Evolutionary conservation across 92 coral and sea anemone genomes (phyloP).

Genomic region (Porites evermanni): DNA sequence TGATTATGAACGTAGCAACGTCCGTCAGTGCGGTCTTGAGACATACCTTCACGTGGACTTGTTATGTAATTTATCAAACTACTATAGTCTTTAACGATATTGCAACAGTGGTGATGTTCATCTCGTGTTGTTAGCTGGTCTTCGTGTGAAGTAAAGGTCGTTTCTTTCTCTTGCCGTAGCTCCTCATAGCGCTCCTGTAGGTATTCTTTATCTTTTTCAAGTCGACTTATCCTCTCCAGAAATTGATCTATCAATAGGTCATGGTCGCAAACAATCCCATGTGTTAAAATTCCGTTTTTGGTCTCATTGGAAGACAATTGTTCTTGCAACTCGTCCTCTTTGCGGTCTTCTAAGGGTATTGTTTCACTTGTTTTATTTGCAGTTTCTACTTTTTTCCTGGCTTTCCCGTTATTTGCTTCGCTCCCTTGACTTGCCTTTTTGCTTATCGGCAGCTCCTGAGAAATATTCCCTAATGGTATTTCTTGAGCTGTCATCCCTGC

Average conservation of each 20-base stretch:
- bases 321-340: not conserved
- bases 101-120: slow-evolving; percentile 28
- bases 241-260: slow-evolving; percentile 68
- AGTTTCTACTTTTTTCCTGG: not conserved
- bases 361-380: not conserved
- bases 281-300: slow-evolving; percentile 31
- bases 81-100: slow-evolving; percentile 28
- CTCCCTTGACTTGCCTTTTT: slow-evolving; percentile 2
- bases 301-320: not conserved
- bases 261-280: slow-evolving; percentile 64
- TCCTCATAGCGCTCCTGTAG: slow-evolving; percentile 81
- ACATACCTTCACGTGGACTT: slow-evolving; percentile 7
- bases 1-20: not conserved
- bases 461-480: not conserved
- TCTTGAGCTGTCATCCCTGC: slow-evolving; percentile 12
- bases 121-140: slow-evolving; percentile 3
- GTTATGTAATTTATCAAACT: slow-evolving; percentile 19
- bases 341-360: not conserved
- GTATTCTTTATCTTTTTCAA: slow-evolving; percentile 77
- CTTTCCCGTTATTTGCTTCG: not conserved
- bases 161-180: slow-evolving; percentile 53
- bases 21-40: not conserved
- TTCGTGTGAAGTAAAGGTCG: not conserved
- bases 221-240: slow-evolving; percentile 66
- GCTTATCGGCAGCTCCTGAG: not conserved